These are phyloP conservation scores for Drosophila pseudoananassae DNA, from an alignment of 1,140 invertebrate genomes.

Conservation along the genomic window DNA sequence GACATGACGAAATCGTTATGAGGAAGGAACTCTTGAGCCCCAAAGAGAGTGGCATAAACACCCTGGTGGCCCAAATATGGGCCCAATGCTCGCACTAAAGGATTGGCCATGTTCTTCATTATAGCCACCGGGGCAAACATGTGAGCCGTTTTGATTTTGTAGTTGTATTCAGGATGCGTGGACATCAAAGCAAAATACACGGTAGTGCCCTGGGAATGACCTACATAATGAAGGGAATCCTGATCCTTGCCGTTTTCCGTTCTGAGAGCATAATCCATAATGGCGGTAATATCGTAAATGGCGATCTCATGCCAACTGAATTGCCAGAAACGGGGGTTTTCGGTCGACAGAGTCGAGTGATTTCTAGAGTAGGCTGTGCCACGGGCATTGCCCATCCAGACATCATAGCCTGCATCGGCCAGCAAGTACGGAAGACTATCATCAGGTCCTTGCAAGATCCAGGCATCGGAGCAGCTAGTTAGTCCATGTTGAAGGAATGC, in stretches of 20 bases:
- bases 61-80: constrained; percentile 65
- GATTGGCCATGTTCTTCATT: constrained; percentile 67
- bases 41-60: constrained; percentile 81
- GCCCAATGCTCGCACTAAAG: constrained; percentile 68
- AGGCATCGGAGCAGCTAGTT: constrained; percentile 89
- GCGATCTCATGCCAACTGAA: constrained; percentile 89
- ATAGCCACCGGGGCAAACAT: constrained; percentile 87
- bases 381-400: constrained; percentile 86
- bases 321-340: constrained; percentile 86
- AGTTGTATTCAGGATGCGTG: constrained; percentile 86
- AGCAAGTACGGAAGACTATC: constrained; percentile 86
- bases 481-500: constrained; percentile 90
- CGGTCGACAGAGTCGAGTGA: constrained; percentile 84
- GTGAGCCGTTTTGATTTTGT: constrained; percentile 85
- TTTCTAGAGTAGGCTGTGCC: constrained; percentile 84
- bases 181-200: constrained; percentile 85
- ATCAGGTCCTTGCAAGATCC: constrained; percentile 87
- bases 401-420: constrained; percentile 89
- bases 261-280: constrained; percentile 88
- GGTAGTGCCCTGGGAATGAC: constrained; percentile 87
- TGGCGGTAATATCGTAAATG: constrained; percentile 88
- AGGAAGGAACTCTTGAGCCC: constrained; percentile 75
- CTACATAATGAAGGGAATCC: constrained; percentile 87
- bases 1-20: constrained; percentile 56
- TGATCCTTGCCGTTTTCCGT: constrained; percentile 85